These are phyloP conservation scores for Enteromius anoplus DNA, from an alignment of 2,797 vertebrate genomes.

Conservation along the genomic window DNA sequence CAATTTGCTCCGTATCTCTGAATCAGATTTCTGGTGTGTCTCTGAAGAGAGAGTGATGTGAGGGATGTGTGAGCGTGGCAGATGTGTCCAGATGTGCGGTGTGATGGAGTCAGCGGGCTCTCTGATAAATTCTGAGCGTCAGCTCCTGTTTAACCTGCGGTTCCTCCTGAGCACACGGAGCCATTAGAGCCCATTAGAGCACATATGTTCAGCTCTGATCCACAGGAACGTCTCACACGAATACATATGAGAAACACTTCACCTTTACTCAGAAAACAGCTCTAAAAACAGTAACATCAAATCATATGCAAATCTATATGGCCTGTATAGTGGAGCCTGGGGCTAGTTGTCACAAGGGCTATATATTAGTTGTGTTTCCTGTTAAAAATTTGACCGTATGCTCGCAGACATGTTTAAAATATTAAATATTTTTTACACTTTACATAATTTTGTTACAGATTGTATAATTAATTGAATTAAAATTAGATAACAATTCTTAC, in stretches of 20 bases:
- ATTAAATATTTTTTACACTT: background rate
- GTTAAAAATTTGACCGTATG: background rate
- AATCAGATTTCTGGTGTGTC: background rate
- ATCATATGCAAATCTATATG: background rate
- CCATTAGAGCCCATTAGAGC: slow-evolving; percentile 62
- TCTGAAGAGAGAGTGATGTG: background rate
- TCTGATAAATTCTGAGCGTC: slow-evolving; percentile 58
- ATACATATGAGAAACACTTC: background rate
- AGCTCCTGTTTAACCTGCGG: slow-evolving; percentile 64
- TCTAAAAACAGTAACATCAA: background rate
- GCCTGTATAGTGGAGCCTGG: background rate
- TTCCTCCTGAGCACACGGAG: slow-evolving; percentile 63
- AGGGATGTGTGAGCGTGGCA: slow-evolving; percentile 31
- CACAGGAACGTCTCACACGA: background rate
- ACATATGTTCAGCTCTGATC: slow-evolving; percentile 58
- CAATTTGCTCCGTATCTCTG: slow-evolving; percentile 63
- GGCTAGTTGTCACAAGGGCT: background rate
- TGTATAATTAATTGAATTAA: too few relatives aligned
- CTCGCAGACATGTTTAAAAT: background rate
- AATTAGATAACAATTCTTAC: too few relatives aligned
- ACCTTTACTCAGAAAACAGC: background rate
- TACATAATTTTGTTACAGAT: too few relatives aligned
- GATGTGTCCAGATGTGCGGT: slow-evolving; percentile 63
- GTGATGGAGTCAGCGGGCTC: slow-evolving; percentile 61
- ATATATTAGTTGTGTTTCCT: background rate